These are phyloP conservation scores for Apogon talboti DNA, from an alignment of 2,797 vertebrate genomes.

Conservation along the genomic window DNA sequence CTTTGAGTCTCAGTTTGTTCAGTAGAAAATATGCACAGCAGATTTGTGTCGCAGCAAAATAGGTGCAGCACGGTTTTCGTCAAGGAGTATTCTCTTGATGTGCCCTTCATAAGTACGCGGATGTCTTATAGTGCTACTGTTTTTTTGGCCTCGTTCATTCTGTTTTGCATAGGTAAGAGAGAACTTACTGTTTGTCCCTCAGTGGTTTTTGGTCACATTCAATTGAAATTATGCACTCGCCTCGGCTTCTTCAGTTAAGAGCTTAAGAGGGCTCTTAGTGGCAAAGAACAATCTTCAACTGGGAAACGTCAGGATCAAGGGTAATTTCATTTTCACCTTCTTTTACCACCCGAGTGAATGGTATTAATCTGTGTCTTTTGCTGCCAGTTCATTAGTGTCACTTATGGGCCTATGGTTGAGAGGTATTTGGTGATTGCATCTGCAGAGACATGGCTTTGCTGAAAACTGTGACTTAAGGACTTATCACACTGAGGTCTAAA, in stretches of 20 bases:
- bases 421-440: neutral
- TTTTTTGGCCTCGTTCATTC: neutral
- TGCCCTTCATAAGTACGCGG: slow-evolving; percentile 4
- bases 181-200: neutral
- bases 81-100: slow-evolving; percentile 3
- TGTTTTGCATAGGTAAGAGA: neutral
- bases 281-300: slow-evolving; percentile 10
- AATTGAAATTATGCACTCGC: slow-evolving; percentile 28
- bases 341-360: slow-evolving; percentile 10
- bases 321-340: slow-evolving; percentile 23
- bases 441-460: neutral
- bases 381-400: slow-evolving; percentile 17
- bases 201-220: slow-evolving; percentile 22
- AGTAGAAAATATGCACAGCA: slow-evolving; percentile 18
- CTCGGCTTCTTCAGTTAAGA: slow-evolving; percentile 1
- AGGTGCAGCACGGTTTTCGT: neutral
- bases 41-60: slow-evolving; percentile 8
- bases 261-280: slow-evolving; percentile 13
- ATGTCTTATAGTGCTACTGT: neutral
- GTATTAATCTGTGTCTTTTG: slow-evolving; percentile 8
- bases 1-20: slow-evolving; percentile 27
- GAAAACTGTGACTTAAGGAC: slow-evolving; percentile 1
- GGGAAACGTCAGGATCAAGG: slow-evolving; percentile 2
- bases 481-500: neutral
- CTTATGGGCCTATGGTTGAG: neutral